Conservation (phyloP, 2,888 invertebrate genomes). For the Mythimna lalbum region DNA sequence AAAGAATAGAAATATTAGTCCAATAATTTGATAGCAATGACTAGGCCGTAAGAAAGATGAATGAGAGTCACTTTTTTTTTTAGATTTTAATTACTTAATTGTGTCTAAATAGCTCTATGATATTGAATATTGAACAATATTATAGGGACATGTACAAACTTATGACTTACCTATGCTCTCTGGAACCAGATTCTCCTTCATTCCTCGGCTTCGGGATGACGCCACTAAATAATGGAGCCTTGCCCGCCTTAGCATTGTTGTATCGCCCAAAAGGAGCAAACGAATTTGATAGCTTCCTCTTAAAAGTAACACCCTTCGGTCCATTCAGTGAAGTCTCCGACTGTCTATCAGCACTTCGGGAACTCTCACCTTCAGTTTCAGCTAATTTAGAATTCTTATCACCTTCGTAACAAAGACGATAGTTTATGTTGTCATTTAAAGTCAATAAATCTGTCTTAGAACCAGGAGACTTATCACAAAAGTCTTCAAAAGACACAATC, state of each 20-base stretch:
- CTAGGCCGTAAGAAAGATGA: too few relatives aligned
- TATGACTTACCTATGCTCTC: constrained; percentile 80
- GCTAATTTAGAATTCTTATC: constrained; percentile 77
- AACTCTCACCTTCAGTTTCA: constrained; percentile 80
- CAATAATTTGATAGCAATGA: too few relatives aligned
- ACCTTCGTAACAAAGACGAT: constrained; percentile 86
- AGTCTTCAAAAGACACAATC: constrained; percentile 91
- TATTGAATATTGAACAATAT: not conserved
- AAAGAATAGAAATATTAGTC: too few relatives aligned
- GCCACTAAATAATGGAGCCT: constrained; percentile 80
- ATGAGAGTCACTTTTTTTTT: too few relatives aligned
- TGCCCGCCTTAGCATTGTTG: constrained; percentile 73
- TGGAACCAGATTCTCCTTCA: constrained; percentile 76
- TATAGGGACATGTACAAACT: too few relatives aligned
- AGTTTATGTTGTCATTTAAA: constrained; percentile 89
- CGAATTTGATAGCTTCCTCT: constrained; percentile 77
- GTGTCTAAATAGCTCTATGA: too few relatives aligned
- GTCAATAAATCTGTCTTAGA: constrained; percentile 90
- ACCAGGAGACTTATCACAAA: constrained; percentile 89
- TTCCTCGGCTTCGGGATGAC: constrained; percentile 80
- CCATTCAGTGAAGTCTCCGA: constrained; percentile 85
- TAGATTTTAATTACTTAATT: too few relatives aligned
- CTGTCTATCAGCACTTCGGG: constrained; percentile 76
- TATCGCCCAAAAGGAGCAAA: constrained; percentile 84
- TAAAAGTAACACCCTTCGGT: constrained; percentile 78